Evolutionary conservation across 2,888 invertebrate species (phyloP).

Genomic region (Xanthia togata): DNA sequence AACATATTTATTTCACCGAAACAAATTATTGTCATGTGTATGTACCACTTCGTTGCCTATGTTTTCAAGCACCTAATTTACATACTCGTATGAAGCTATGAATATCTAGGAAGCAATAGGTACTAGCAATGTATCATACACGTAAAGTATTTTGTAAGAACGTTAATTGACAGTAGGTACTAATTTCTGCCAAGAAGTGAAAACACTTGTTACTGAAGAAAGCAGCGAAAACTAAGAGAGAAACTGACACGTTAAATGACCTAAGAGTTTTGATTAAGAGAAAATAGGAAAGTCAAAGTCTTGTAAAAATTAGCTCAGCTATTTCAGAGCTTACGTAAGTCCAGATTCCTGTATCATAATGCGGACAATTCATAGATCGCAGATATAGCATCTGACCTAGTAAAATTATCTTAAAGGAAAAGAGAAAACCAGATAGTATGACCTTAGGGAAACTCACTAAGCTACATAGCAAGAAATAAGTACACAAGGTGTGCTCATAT

Average conservation of each 20-base stretch:
- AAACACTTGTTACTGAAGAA: background rate
- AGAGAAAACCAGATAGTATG: slow-evolving; percentile 22
- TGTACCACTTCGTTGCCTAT: background rate
- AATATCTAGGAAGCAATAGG: slow-evolving; percentile 6
- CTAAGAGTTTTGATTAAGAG: slow-evolving; percentile 20
- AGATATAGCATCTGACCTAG: slow-evolving; percentile 49
- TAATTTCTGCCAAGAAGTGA: background rate
- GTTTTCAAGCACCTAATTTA: slow-evolving; percentile 20
- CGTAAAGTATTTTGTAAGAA: background rate
- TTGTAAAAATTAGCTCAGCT: slow-evolving; percentile 22
- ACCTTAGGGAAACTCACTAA: slow-evolving; percentile 23
- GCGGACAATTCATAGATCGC: slow-evolving; percentile 50
- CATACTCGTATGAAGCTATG: slow-evolving; percentile 13
- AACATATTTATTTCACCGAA: slow-evolving; percentile 39
- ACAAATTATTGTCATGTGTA: slow-evolving; percentile 27
- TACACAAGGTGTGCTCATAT: slow-evolving; percentile 12
- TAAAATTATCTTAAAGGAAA: slow-evolving; percentile 30
- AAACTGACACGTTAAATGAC: background rate
- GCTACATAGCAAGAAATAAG: slow-evolving; percentile 23
- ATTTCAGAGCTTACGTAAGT: slow-evolving; percentile 44
- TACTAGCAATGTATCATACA: slow-evolving; percentile 1
- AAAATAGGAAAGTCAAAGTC: slow-evolving; percentile 6
- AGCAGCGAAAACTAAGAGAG: background rate
- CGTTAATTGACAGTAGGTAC: background rate
- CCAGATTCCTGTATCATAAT: slow-evolving; percentile 47